Evolutionary conservation across 2,888 invertebrate species (phyloP), one percentile per base, ranked within the genome.

Genomic region (Caenorhabditis japonica): DNA sequence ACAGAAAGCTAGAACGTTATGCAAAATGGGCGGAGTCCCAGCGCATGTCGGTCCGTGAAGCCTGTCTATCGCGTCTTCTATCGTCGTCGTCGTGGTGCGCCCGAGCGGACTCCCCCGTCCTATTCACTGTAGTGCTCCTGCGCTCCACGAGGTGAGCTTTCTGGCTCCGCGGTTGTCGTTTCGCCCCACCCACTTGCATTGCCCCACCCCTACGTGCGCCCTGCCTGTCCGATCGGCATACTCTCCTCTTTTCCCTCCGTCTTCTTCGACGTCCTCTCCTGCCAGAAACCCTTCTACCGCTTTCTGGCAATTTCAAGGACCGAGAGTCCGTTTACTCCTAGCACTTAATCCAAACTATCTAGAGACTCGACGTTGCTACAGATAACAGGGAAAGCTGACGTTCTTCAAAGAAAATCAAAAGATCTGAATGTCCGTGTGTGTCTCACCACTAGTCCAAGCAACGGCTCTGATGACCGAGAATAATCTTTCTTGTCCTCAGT

Each of bases 401-500:
- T 27, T 59, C 17, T 52, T 36, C 43, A 43, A 25, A 55, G 19
- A 38, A 39, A 60, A 43, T 51, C 39, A 34, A 49, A 10, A 38
- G 27, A 30, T 36, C 17, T 58, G 58, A 58, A 75, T 75, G 75
- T 64, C 75, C 23, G 75, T 75, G 46, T 75, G 75, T 23, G 62
- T 75, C 2, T 64, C 69, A 27, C 59, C 62, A 15, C 44, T 59
- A 36, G 49, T 69, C 36, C 60, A 60, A 39, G 38, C 58, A 27
- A 36, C 69, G 34, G 47, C 58, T 33, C 51, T 62, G 41, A 76
- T 69, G 69, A 44, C 56, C 7, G 69, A 70, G 23, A 69, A 72
- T 13, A 66, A 33, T 38, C 30, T 72, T 19, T 3, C 70, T 21
- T 81, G 81, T 69, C 51, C 72, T 19, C 78, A 80, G 64, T 86